Evolutionary conservation across 2,797 vertebrate species (phyloP).

Genomic region (Margarornis squamiger): DNA sequence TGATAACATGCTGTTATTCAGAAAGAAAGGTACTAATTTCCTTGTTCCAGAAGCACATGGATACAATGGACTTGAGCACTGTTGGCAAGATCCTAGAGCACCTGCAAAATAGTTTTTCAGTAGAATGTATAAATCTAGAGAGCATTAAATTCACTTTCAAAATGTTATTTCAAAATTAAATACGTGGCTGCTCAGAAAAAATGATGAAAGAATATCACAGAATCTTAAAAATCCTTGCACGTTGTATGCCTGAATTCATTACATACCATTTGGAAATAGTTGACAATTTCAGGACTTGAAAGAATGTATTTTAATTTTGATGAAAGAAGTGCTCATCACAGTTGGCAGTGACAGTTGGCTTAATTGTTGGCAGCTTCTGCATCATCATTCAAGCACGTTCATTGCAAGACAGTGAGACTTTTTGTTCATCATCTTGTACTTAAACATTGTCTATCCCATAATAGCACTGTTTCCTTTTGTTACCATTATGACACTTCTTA

Average conservation of each 20-base stretch:
- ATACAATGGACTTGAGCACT: not conserved
- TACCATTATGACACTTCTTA: not conserved
- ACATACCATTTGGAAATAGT: not conserved
- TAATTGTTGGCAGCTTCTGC: conserved; percentile 33
- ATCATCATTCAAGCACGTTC: not conserved
- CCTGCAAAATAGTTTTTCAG: not conserved
- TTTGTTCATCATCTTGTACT: not conserved
- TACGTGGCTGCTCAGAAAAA: not conserved
- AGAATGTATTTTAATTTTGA: conserved; percentile 14
- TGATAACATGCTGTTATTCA: not conserved
- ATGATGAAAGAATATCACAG: not conserved
- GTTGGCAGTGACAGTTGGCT: not conserved
- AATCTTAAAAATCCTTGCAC: not conserved
- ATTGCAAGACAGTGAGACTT: not conserved
- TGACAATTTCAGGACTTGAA: not conserved
- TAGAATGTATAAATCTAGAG: not conserved
- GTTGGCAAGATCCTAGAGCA: not conserved
- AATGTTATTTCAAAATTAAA: not conserved
- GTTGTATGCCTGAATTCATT: not conserved
- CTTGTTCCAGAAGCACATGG: not conserved
- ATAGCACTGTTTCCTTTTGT: not conserved
- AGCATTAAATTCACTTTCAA: not conserved
- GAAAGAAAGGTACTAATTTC: conserved; percentile 2
- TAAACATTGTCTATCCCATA: not conserved
- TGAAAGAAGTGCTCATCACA: not conserved